Conservation (phyloP, 2,888 invertebrate genomes). For the Trichogramma evanescens region DNA sequence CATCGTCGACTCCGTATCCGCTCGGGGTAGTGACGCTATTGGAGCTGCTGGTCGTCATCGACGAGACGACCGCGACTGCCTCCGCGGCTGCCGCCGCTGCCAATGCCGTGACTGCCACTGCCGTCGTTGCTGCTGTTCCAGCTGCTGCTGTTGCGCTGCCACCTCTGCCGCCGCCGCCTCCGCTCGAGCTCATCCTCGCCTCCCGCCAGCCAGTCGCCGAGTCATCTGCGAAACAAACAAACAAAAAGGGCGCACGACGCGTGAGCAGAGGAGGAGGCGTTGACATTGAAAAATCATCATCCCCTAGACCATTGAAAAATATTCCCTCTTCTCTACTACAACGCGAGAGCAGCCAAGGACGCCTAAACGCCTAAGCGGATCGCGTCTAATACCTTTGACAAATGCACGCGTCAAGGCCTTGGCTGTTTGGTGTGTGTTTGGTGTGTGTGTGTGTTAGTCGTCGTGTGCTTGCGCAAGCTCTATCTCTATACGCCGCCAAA, state of each 20-base stretch:
- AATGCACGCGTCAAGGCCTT: too few relatives aligned
- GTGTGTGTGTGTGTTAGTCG: too few relatives aligned
- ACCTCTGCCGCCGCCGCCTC: conserved; percentile 2
- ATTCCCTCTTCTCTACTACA: too few relatives aligned
- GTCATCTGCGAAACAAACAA: conserved; percentile 13
- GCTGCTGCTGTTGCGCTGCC: neutral
- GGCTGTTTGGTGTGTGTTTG: too few relatives aligned
- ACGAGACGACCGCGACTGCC: neutral
- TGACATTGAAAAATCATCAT: too few relatives aligned
- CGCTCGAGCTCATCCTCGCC: conserved; percentile 11
- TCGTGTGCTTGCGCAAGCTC: too few relatives aligned
- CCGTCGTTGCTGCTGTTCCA: neutral
- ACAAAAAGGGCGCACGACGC: neutral
- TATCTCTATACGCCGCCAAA: too few relatives aligned
- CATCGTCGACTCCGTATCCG: conserved; percentile 16
- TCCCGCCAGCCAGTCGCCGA: neutral
- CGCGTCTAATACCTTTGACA: too few relatives aligned
- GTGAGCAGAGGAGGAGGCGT: neutral
- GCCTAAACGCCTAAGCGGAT: too few relatives aligned
- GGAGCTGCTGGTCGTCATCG: conserved; percentile 9
- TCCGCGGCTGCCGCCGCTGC: neutral
- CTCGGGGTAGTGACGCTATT: conserved; percentile 20
- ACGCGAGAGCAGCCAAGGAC: too few relatives aligned
- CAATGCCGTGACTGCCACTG: neutral
- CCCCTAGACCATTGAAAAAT: too few relatives aligned